Percentiles rank a stretch among this genome's conserved stretches.
Evolutionary conservation across 2,797 vertebrate species (phyloP).

Genomic region (Pachyuromys duprasi): DNA sequence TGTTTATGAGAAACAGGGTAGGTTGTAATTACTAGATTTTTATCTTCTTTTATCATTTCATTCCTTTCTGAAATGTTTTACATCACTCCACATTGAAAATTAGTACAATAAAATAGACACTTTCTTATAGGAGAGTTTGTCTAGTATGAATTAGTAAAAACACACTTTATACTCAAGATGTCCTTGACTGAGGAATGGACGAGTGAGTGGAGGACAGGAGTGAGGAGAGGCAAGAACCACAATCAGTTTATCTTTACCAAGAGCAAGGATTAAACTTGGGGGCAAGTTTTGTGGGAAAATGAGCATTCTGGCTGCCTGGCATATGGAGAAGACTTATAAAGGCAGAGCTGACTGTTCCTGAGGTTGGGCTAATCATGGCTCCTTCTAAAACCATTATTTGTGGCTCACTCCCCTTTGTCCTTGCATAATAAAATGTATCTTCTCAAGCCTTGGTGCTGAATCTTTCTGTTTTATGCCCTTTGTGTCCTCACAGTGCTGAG

Average conservation of each 20-base stretch:
- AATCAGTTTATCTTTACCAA: neutral
- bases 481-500: too few species aligned
- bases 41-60: neutral
- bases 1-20: neutral
- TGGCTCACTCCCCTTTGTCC: conserved; percentile 21
- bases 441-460: neutral
- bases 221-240: neutral
- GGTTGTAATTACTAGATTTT: neutral
- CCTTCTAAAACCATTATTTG: neutral
- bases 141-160: neutral
- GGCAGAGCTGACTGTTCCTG: neutral
- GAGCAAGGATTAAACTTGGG: neutral
- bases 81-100: neutral
- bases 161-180: neutral
- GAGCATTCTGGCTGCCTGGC: neutral
- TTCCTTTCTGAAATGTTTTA: neutral
- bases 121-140: neutral
- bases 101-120: neutral
- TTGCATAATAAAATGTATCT: neutral
- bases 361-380: neutral
- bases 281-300: neutral
- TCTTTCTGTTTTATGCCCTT: neutral
- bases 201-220: neutral
- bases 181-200: neutral
- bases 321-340: neutral